phyloP scores from a whole-genome alignment of 2,113 vertebrate genomes.

The Cathartes aura region DNA sequence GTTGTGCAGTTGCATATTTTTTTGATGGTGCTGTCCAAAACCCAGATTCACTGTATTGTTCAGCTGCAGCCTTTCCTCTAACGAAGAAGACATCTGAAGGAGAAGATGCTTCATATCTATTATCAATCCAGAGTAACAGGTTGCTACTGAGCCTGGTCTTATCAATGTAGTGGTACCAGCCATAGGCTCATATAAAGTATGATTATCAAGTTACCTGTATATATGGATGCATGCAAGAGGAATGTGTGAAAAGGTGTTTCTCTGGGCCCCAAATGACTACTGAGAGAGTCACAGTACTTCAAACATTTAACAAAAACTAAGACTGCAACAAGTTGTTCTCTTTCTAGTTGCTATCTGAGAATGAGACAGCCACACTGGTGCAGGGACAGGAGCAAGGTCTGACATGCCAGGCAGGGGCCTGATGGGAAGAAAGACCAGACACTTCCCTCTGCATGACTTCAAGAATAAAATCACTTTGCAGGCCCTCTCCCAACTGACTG shows the following conservation, averaged over 20 bases:
- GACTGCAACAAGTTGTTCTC: not conserved
- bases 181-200: not conserved
- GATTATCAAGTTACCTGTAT: not conserved
- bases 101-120: not conserved
- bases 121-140: not conserved
- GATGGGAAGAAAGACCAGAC: not conserved
- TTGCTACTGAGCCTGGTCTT: not conserved
- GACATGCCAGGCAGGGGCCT: not conserved
- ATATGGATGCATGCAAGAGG: not conserved
- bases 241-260: not conserved
- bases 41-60: not conserved
- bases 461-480: not conserved
- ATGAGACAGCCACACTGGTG: not conserved
- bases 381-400: not conserved
- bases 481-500: not conserved
- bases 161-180: rapidly evolving
- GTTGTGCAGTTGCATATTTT: not conserved
- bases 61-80: not conserved
- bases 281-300: not conserved
- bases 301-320: not conserved
- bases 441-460: not conserved
- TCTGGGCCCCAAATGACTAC: not conserved
- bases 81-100: not conserved
- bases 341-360: not conserved
- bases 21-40: not conserved